Base-by-base conservation (phyloP, 2,113 vertebrate genomes). In the Salvelinus alpinus region DNA sequence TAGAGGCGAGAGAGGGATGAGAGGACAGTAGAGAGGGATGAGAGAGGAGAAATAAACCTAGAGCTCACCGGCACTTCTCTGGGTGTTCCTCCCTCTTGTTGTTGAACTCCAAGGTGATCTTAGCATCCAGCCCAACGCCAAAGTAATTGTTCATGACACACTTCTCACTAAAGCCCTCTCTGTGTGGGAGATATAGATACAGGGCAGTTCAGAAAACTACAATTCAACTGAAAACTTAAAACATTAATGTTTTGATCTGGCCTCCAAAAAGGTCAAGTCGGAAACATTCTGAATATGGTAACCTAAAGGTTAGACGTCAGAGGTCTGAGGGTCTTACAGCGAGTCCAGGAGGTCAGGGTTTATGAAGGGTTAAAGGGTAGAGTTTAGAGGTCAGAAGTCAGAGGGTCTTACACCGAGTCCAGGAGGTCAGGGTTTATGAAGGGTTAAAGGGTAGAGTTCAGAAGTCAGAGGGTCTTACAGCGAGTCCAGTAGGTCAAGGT, bases 141-240 rank as follows among this genome's bases (percentile, higher is more conserved):
- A 99, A 98, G 91, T 99, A 99, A 92, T 99, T 99, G 91, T 99
- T 99, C 97, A 99, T 99, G 75, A 99, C 97, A 83, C 97, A 98
- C 86, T 97, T 99, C 94, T 99, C 97, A 93, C 95, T 93, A 92
- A 98, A 99, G 75, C 96, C 97, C 87, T 99, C 98, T 87, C 97
- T 99, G 89, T 71, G 65, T 48, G 62, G 16, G 51, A 14, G 3
- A 54, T 1, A 18, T 1, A 18, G 51, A 18, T 14, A 54, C 5
- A 54, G 48, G 48, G 48, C 48, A 51, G 48, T 13, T 51, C 48
- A 51, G 38, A 44, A 44, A 44, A 44, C 38, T 44, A 44, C 9
- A 44, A 11, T 44, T 44, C 38, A 44, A 12, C 38, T 44, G 38
- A 44, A 44, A 44, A 44, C 38, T 11, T 2, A 44, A 44, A 44